Evolutionary conservation across 2,888 invertebrate genomes (phyloP).

Genomic region (Ochropleura plecta): DNA sequence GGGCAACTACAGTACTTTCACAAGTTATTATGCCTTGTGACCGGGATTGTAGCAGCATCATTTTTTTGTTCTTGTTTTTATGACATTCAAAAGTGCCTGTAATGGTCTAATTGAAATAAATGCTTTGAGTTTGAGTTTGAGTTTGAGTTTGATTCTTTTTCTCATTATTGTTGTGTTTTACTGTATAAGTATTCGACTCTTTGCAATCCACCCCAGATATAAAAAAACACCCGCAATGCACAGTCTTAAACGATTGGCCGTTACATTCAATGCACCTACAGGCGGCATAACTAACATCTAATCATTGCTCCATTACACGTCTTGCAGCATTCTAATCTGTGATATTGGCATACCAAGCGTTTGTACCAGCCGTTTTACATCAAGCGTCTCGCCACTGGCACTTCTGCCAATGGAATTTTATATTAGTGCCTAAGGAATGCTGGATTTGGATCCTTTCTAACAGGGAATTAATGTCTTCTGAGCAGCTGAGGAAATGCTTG

Average conservation of each 20-base stretch:
- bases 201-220: neutral
- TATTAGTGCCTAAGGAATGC: conserved; percentile 61
- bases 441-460: conserved; percentile 51
- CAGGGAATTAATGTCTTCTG: conserved; percentile 60
- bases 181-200: too few species aligned
- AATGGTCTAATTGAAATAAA: too few species aligned
- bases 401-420: conserved; percentile 59
- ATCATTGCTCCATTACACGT: conserved; percentile 51
- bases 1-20: too few species aligned
- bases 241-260: conserved; percentile 33
- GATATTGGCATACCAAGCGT: conserved; percentile 61
- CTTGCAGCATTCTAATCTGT: conserved; percentile 52
- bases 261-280: conserved; percentile 51
- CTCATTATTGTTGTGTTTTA: too few species aligned
- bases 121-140: too few species aligned
- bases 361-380: conserved; percentile 52
- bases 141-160: too few species aligned
- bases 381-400: conserved; percentile 54
- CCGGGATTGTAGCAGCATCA: too few species aligned
- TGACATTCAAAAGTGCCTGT: too few species aligned
- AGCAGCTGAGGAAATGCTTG: conserved; percentile 36
- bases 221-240: neutral
- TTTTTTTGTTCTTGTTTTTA: too few species aligned
- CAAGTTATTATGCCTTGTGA: too few species aligned
- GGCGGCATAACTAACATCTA: conserved; percentile 50